A percentile compares a stretch with the other conserved stretches of the same genome.
phyloP scores from a whole-genome alignment of 2,113 vertebrate species.

The Rhabdornis inornatus region DNA sequence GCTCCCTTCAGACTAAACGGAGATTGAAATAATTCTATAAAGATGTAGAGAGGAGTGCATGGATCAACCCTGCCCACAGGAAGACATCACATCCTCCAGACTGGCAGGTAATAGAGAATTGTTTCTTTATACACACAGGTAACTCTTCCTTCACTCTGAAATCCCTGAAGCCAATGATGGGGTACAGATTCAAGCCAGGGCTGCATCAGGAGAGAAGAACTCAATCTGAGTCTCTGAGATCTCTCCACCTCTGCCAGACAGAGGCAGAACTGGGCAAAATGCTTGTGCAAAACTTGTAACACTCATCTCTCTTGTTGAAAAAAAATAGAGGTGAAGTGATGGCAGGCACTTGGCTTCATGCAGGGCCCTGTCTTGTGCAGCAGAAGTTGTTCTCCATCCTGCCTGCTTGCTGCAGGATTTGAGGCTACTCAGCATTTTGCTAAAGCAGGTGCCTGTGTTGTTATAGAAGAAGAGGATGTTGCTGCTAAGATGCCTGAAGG shows the following conservation, averaged over 20 bases:
- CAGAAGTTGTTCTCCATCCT: neutral
- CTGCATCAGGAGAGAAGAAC: neutral
- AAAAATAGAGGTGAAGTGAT: neutral
- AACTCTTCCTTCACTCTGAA: neutral
- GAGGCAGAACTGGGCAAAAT: neutral
- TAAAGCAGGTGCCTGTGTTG: neutral
- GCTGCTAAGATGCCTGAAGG: neutral
- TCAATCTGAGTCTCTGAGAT: neutral
- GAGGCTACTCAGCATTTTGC: neutral
- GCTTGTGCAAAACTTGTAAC: neutral
- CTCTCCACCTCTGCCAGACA: neutral
- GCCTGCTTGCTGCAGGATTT: neutral
- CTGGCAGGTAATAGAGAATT: neutral
- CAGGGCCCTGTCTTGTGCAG: neutral
- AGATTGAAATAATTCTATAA: neutral
- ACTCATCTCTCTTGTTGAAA: neutral
- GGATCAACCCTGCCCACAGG: neutral
- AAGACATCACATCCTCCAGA: neutral
- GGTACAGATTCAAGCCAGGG: neutral
- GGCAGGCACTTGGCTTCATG: neutral
- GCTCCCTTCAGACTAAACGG: neutral
- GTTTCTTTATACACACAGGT: accelerated
- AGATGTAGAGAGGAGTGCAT: neutral
- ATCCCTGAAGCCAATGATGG: neutral
- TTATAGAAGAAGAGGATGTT: neutral